Percentiles rank a stretch among this genome's conserved stretches.
Conservation (phyloP, 1,140 invertebrate genomes). For the Panonychus citri region DNA sequence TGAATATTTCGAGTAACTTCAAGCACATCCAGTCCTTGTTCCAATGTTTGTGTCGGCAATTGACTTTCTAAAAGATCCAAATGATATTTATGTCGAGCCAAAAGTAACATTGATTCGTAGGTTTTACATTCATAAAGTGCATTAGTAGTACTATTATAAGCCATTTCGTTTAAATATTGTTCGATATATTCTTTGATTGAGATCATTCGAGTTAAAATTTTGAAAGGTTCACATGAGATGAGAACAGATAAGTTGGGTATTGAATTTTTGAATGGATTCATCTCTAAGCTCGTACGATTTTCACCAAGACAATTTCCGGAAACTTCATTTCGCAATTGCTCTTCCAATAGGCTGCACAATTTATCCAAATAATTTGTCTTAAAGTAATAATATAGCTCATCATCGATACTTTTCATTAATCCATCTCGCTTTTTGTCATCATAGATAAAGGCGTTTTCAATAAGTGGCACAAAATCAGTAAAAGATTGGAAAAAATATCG, state of each 20-base stretch:
- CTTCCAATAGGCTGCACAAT: constrained; percentile 65
- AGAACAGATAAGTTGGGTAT: constrained; percentile 3
- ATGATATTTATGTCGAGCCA: constrained; percentile 63
- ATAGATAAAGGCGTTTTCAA: background rate
- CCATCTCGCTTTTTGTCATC: background rate
- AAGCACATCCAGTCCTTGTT: constrained; percentile 90
- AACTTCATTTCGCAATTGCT: constrained; percentile 61
- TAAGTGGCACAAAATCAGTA: constrained; percentile 2
- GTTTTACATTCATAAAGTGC: constrained; percentile 93
- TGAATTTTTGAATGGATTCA: constrained; percentile 39
- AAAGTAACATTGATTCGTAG: constrained; percentile 80
- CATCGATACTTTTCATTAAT: background rate
- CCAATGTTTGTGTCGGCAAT: constrained; percentile 81
- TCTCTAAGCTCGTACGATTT: constrained; percentile 20
- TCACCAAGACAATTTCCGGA: constrained; percentile 70
- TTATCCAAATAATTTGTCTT: constrained; percentile 35
- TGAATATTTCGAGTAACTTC: constrained; percentile 95
- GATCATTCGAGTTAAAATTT: constrained; percentile 1
- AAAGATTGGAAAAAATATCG: constrained; percentile 10
- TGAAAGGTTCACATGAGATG: background rate
- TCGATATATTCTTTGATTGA: constrained; percentile 40
- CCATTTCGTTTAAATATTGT: constrained; percentile 76
- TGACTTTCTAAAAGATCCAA: constrained; percentile 63
- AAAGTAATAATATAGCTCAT: constrained; percentile 2
- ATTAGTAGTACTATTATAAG: constrained; percentile 92